These are phyloP conservation scores for Malurus alboscapulatus DNA, from an alignment of 2,113 vertebrate species.

Conservation along the genomic window DNA sequence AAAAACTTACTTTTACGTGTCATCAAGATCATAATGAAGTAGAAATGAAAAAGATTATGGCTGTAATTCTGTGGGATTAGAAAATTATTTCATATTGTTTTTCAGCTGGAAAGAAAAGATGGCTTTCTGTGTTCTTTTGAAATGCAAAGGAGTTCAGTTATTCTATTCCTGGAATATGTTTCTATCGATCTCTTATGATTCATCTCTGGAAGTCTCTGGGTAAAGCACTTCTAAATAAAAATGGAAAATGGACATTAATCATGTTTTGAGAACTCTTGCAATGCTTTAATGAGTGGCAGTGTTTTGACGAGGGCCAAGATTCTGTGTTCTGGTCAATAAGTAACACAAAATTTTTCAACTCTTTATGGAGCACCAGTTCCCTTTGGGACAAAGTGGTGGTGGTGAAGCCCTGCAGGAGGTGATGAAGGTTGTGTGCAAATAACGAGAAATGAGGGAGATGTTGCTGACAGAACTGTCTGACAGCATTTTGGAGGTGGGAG, in stretches of 20 bases:
- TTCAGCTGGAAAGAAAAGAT: not conserved
- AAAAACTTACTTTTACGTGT: not conserved
- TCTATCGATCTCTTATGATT: not conserved
- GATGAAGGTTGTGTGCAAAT: not conserved
- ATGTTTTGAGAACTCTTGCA: not conserved
- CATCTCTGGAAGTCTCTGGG: not conserved
- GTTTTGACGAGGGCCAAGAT: not conserved
- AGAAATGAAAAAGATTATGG: not conserved
- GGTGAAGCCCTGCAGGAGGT: not conserved
- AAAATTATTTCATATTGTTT: not conserved
- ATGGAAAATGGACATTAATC: not conserved
- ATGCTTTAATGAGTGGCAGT: not conserved
- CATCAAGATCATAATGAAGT: constrained; percentile 5
- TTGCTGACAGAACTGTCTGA: not conserved
- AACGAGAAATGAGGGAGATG: not conserved
- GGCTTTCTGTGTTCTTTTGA: not conserved
- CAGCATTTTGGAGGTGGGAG: not conserved
- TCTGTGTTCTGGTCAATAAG: not conserved
- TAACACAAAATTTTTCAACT: not conserved
- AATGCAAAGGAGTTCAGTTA: not conserved
- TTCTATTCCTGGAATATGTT: not conserved
- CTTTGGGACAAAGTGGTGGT: not conserved
- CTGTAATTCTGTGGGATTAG: not conserved
- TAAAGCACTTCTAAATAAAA: constrained; percentile 8
- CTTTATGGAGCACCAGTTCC: not conserved